phyloP scores from a whole-genome alignment of 2,113 vertebrate species.

The Cottus gobio region DNA sequence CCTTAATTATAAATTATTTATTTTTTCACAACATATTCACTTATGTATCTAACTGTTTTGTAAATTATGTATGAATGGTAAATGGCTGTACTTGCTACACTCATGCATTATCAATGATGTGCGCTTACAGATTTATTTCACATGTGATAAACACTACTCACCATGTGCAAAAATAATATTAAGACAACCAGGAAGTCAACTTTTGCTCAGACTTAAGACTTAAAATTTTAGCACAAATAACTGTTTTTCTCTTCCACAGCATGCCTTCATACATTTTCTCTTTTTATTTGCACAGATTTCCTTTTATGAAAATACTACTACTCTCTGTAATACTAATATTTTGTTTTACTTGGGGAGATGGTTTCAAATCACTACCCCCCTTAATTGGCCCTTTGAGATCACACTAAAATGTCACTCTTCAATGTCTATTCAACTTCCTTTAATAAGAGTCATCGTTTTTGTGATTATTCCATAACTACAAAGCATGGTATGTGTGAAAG shows the following conservation, averaged over 20 bases:
- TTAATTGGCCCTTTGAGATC: conserved; percentile 13
- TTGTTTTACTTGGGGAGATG: background rate
- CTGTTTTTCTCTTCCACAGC: background rate
- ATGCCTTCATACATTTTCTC: background rate
- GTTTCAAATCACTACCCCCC: background rate
- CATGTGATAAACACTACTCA: conserved; percentile 15
- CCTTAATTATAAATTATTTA: conserved; percentile 28
- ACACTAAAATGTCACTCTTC: background rate
- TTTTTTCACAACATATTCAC: conserved; percentile 4
- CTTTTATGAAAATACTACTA: background rate
- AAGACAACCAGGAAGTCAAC: background rate
- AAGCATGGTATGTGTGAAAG: background rate
- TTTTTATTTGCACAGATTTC: background rate
- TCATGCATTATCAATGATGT: conserved; percentile 26
- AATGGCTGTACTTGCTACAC: conserved; percentile 21
- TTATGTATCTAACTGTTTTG: conserved; percentile 27
- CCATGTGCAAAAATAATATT: background rate
- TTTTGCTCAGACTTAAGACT: background rate
- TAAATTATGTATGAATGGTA: conserved; percentile 24
- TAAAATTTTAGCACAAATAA: background rate
- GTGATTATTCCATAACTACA: background rate
- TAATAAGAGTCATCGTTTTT: background rate
- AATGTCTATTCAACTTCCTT: background rate
- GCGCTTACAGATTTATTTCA: conserved; percentile 14
- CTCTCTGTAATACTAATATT: background rate